These are phyloP conservation scores for Pachypanchax playfairii DNA, from an alignment of 2,113 vertebrate genomes.

Conservation along the genomic window DNA sequence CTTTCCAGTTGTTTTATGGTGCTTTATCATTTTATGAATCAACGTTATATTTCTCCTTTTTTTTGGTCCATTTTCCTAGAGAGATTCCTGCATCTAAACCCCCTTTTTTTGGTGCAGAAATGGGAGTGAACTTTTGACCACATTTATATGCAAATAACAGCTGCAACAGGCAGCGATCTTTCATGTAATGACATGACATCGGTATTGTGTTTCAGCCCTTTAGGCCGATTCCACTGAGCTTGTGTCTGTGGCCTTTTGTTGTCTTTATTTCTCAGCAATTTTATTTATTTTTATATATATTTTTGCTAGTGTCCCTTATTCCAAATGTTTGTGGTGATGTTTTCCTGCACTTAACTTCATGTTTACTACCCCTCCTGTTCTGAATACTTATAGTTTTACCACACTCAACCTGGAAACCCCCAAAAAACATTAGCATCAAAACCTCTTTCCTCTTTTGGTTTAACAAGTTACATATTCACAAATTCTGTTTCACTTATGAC, in stretches of 20 bases:
- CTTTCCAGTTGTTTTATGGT: constrained; percentile 39
- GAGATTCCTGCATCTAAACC: constrained; percentile 10
- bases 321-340: constrained; percentile 27
- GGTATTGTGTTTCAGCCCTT: constrained; percentile 52
- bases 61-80: constrained; percentile 13
- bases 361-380: constrained; percentile 35
- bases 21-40: constrained; percentile 45
- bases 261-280: constrained; percentile 14
- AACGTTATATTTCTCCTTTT: constrained; percentile 5
- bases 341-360: constrained; percentile 28
- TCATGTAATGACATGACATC: constrained; percentile 68
- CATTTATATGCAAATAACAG: constrained; percentile 74
- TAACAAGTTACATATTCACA: constrained; percentile 10
- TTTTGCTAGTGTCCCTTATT: constrained; percentile 28
- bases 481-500: constrained; percentile 30
- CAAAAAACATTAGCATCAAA: constrained; percentile 15
- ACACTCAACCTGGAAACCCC: constrained; percentile 26
- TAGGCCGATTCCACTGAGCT: constrained; percentile 24
- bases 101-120: constrained; percentile 10
- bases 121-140: constrained; percentile 74
- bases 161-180: constrained; percentile 61
- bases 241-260: constrained; percentile 11
- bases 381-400: constrained; percentile 49
- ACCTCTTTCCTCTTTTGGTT: background rate
- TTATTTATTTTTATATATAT: constrained; percentile 19